Evolutionary conservation across 1,140 invertebrate genomes (phyloP).

Genomic region (Nylanderia fulva): DNA sequence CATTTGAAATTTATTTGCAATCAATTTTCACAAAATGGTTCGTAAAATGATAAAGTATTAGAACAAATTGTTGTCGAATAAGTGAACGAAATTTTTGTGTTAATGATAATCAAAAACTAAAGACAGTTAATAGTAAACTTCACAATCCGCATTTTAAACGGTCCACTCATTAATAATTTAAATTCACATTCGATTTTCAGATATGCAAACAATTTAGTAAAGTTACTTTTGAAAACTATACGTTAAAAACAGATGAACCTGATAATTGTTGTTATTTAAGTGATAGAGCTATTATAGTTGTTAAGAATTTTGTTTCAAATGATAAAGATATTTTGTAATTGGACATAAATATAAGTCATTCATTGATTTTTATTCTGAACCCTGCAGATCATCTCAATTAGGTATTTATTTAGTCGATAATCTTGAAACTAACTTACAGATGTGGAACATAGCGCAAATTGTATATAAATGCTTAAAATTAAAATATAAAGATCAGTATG

Average conservation of each 20-base stretch:
- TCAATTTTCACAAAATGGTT: conserved; percentile 12
- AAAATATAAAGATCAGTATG: background rate
- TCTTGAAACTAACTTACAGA: background rate
- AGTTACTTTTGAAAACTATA: background rate
- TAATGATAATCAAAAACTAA: background rate
- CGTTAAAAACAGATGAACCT: background rate
- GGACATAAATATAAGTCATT: background rate
- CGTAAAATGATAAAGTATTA: conserved; percentile 5
- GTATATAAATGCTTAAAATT: conserved; percentile 4
- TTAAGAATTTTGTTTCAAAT: conserved; percentile 8
- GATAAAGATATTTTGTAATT: background rate
- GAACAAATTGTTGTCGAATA: no score
- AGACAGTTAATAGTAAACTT: background rate
- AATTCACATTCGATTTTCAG: background rate
- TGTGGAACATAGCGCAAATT: background rate
- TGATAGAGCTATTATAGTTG: background rate
- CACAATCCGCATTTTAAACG: background rate
- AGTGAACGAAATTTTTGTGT: background rate
- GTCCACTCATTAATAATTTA: background rate
- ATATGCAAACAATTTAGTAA: background rate
- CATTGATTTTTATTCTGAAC: background rate
- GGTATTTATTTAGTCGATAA: background rate
- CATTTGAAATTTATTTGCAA: conserved; percentile 13
- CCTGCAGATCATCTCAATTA: background rate
- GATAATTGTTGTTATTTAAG: conserved; percentile 10